phyloP scores from a whole-genome alignment of 1,140 invertebrate genomes.

The Steinernema feltiae region DNA sequence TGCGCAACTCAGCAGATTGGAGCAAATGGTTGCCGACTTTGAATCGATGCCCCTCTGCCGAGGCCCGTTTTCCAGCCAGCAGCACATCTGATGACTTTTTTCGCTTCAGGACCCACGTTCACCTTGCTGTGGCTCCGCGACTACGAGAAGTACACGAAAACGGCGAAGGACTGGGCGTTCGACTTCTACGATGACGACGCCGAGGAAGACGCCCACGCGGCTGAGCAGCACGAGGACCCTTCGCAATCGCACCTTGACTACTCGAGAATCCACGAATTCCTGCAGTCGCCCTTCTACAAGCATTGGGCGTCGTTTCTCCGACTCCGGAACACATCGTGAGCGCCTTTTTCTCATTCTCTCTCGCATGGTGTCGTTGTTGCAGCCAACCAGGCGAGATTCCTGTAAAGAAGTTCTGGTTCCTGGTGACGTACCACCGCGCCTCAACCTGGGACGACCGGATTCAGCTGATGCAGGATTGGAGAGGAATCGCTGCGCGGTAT shows the following conservation, averaged over 20 bases:
- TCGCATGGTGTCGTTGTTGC: background rate
- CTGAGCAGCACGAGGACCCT: background rate
- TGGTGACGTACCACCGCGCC: slow-evolving; percentile 45
- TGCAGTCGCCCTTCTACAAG: slow-evolving; percentile 26
- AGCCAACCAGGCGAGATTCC: slow-evolving; percentile 21
- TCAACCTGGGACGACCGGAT: slow-evolving; percentile 49
- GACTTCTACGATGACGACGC: slow-evolving; percentile 37
- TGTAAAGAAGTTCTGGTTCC: slow-evolving; percentile 42
- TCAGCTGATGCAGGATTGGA: slow-evolving; percentile 47
- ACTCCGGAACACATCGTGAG: background rate
- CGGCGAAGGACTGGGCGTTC: slow-evolving; percentile 31
- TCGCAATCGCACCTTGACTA: slow-evolving; percentile 7
- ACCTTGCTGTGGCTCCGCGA: slow-evolving; percentile 49
- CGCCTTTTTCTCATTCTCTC: background rate
- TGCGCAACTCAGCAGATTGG: slow-evolving; percentile 20
- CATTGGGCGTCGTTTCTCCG: slow-evolving; percentile 16
- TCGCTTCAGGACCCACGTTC: too few species aligned
- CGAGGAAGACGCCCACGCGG: background rate
- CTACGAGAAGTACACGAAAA: slow-evolving; percentile 39
- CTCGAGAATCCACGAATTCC: background rate
- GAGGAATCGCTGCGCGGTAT: slow-evolving; percentile 42
- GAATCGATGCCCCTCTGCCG: slow-evolving; percentile 40
- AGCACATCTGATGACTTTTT: too few species aligned
- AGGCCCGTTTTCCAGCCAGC: too few species aligned
- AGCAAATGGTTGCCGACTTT: slow-evolving; percentile 50